Evolutionary conservation across 2,797 vertebrate genomes (phyloP).

Genomic region (Anguilla obscura): DNA sequence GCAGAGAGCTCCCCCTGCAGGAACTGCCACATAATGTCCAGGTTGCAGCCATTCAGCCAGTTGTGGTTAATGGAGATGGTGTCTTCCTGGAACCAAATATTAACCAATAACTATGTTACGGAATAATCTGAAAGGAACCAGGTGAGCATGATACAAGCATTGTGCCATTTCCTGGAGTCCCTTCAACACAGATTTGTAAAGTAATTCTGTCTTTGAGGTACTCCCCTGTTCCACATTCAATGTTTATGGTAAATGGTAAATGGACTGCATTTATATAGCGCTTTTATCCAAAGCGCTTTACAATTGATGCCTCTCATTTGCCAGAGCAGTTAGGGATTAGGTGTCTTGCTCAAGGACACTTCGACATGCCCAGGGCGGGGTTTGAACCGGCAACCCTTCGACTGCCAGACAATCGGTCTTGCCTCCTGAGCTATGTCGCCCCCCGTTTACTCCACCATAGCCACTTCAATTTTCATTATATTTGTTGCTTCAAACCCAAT

Average conservation of each 20-base stretch:
- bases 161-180: too few relatives aligned
- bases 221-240: background rate
- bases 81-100: constrained; percentile 77
- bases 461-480: background rate
- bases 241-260: too few relatives aligned
- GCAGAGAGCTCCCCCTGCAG: constrained; percentile 86
- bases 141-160: background rate
- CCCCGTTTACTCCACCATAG: background rate
- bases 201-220: background rate
- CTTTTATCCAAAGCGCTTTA: too few relatives aligned
- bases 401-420: too few relatives aligned
- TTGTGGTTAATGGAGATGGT: constrained; percentile 99
- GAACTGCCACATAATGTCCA: constrained; percentile 91
- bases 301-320: too few relatives aligned
- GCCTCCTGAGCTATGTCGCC: too few relatives aligned
- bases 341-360: too few relatives aligned
- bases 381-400: too few relatives aligned
- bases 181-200: too few relatives aligned
- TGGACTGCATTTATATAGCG: too few relatives aligned
- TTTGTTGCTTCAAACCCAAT: background rate
- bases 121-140: background rate
- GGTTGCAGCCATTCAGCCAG: constrained; percentile 94
- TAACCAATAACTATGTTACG: background rate
- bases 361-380: too few relatives aligned
- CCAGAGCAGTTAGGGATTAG: too few relatives aligned